A percentile compares a stretch with the other conserved stretches of the same genome.
Evolutionary conservation across 2,888 invertebrate species (phyloP).

Genomic region (Micoletzkya japonica): DNA sequence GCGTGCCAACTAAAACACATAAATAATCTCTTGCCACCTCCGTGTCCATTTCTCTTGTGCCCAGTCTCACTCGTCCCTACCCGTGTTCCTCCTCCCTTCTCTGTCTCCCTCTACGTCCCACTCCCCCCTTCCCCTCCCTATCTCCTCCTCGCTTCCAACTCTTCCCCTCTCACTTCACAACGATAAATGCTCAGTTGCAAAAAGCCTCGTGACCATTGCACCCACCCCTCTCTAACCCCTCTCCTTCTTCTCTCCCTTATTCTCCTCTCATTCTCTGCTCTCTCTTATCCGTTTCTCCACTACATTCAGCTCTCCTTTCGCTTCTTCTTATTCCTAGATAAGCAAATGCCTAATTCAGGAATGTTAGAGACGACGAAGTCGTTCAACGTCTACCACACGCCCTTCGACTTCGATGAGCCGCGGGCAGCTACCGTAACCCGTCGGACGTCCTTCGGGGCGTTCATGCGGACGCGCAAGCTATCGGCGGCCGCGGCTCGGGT

Average conservation of each 20-base stretch:
- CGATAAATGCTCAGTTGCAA: neutral
- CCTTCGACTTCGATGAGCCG: conserved; percentile 29
- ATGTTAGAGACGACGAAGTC: conserved; percentile 40
- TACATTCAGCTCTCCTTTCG: neutral
- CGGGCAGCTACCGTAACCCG: neutral
- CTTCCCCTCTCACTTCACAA: neutral
- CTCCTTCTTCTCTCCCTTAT: conserved; percentile 1
- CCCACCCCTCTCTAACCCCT: neutral
- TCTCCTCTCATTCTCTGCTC: neutral
- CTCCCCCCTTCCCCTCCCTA: neutral
- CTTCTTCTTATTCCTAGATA: neutral
- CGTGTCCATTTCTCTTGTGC: too few species aligned
- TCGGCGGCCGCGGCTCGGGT: neutral
- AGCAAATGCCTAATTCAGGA: neutral
- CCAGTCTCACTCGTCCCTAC: neutral
- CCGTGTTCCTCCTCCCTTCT: neutral
- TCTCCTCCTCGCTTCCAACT: neutral
- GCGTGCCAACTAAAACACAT: too few species aligned
- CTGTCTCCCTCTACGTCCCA: neutral
- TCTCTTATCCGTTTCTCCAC: neutral
- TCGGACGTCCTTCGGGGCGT: conserved; percentile 6
- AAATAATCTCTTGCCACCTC: too few species aligned
- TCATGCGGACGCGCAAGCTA: conserved; percentile 18
- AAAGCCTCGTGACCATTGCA: neutral
- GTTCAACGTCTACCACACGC: conserved; percentile 36